These are phyloP conservation scores for Drosophila gunungcola DNA, from an alignment of 1,140 invertebrate species.

Conservation along the genomic window DNA sequence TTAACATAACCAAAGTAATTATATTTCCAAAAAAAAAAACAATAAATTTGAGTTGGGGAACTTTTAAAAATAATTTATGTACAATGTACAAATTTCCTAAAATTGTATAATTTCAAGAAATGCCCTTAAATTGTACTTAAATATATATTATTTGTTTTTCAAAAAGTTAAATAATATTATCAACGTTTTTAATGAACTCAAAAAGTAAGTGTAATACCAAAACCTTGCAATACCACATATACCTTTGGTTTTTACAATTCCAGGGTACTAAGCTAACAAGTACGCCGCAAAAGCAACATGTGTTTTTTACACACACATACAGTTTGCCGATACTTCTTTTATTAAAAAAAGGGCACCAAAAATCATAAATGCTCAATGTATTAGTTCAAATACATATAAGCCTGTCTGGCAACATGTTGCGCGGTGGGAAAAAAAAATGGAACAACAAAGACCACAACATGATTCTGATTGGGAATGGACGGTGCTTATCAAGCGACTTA, in stretches of 20 bases:
- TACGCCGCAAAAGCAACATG: conserved; percentile 34
- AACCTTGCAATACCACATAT: not conserved
- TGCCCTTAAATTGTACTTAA: not conserved
- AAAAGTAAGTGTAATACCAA: no score
- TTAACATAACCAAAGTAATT: no score
- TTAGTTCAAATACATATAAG: no score
- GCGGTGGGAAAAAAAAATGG: not conserved
- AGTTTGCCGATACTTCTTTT: not conserved
- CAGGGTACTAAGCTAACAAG: conserved; percentile 4
- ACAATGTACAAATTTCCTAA: no score
- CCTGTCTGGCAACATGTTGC: conserved; percentile 10
- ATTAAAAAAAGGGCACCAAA: not conserved
- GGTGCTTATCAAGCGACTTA: conserved; percentile 3
- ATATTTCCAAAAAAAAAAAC: no score
- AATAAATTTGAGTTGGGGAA: no score
- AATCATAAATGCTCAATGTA: not conserved
- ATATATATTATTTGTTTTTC: not conserved
- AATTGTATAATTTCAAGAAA: no score
- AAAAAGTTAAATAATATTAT: no score
- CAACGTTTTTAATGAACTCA: no score
- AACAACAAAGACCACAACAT: not conserved
- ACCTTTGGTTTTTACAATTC: not conserved
- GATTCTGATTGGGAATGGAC: conserved; percentile 6
- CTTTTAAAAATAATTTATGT: no score
- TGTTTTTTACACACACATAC: conserved; percentile 13